Evolutionary conservation across 2,797 vertebrate genomes (phyloP).

Genomic region (Artibeus lituratus): DNA sequence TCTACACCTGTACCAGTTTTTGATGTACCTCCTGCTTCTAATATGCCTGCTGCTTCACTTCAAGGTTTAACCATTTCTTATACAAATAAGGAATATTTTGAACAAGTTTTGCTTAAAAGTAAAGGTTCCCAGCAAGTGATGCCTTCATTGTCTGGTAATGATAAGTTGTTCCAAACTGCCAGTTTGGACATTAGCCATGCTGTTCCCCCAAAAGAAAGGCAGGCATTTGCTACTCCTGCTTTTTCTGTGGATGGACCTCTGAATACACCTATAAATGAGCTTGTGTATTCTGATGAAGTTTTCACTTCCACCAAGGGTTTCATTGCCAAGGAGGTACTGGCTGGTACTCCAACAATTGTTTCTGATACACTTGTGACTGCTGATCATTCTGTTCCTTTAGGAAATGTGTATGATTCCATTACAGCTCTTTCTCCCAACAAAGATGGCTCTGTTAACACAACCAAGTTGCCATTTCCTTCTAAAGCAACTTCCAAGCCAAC

Average conservation of each 20-base stretch:
- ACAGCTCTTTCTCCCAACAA: constrained; percentile 77
- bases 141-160: constrained; percentile 74
- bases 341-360: constrained; percentile 70
- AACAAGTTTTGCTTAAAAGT: constrained; percentile 76
- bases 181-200: constrained; percentile 74
- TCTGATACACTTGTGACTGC: constrained; percentile 72
- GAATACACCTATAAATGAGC: constrained; percentile 67
- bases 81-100: constrained; percentile 74
- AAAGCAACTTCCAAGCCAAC: constrained; percentile 79
- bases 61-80: constrained; percentile 79
- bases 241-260: constrained; percentile 64
- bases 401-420: constrained; percentile 84
- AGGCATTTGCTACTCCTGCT: constrained; percentile 75
- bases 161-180: constrained; percentile 76
- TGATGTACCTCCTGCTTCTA: constrained; percentile 70
- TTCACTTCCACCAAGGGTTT: constrained; percentile 72
- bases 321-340: constrained; percentile 66
- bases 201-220: constrained; percentile 55
- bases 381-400: constrained; percentile 76
- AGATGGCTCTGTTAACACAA: constrained; percentile 78
- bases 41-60: constrained; percentile 70
- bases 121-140: constrained; percentile 77
- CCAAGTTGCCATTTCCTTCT: constrained; percentile 78
- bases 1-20: constrained; percentile 71
- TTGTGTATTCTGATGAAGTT: constrained; percentile 68